These are phyloP conservation scores for Sesamia inferens DNA, from an alignment of 2,888 invertebrate genomes.

Conservation along the genomic window DNA sequence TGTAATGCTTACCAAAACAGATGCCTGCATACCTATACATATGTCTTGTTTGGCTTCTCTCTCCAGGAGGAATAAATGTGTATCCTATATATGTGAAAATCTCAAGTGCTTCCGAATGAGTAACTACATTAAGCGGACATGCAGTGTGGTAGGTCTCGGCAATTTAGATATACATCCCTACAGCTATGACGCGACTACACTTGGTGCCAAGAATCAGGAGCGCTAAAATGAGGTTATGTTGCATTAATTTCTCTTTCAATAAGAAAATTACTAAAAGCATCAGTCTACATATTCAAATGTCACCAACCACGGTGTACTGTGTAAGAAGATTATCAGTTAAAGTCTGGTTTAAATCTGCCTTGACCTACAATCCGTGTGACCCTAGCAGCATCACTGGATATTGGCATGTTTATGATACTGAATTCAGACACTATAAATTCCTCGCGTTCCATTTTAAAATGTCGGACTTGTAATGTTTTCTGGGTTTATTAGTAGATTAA, in stretches of 20 bases:
- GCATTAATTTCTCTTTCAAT: slow-evolving; percentile 27
- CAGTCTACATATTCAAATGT: slow-evolving; percentile 36
- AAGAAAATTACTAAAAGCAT: slow-evolving; percentile 32
- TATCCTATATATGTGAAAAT: not conserved
- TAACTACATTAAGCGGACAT: slow-evolving; percentile 19
- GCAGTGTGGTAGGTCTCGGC: slow-evolving; percentile 44
- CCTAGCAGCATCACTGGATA: slow-evolving; percentile 64
- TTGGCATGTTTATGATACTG: slow-evolving; percentile 71
- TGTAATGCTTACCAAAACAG: not conserved
- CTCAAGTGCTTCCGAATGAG: slow-evolving; percentile 6
- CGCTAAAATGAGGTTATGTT: slow-evolving; percentile 34
- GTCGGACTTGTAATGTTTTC: slow-evolving; percentile 49
- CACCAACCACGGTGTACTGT: slow-evolving; percentile 33
- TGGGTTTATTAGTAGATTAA: not conserved
- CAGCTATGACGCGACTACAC: slow-evolving; percentile 32
- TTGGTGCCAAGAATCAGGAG: slow-evolving; percentile 38
- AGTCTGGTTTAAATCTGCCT: slow-evolving; percentile 64
- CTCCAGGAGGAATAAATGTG: not conserved
- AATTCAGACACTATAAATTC: slow-evolving; percentile 63
- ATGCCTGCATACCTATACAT: not conserved
- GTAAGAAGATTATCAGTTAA: slow-evolving; percentile 52
- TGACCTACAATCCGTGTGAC: slow-evolving; percentile 72
- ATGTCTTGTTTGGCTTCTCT: not conserved
- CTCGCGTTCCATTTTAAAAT: slow-evolving; percentile 58
- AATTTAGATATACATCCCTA: slow-evolving; percentile 21